Conservation (phyloP, 1,140 invertebrate species). For the Bombus breviceps region DNA sequence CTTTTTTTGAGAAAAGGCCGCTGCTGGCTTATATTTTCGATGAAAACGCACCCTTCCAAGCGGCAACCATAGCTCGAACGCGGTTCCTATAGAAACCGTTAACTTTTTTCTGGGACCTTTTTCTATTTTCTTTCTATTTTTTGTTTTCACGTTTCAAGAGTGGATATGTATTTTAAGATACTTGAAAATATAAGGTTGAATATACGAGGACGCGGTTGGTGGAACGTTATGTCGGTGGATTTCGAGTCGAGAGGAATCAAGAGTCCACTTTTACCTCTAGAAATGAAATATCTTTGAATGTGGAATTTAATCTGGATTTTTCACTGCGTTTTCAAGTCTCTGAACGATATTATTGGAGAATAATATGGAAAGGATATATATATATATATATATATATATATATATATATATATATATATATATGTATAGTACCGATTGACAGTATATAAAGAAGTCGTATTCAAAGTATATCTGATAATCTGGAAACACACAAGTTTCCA, state of each 20-base stretch:
- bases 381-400: neutral
- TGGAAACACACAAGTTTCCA: neutral
- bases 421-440: neutral
- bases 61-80: neutral
- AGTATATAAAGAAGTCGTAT: neutral
- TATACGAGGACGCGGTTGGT: neutral
- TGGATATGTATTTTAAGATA: slow-evolving; percentile 15
- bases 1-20: slow-evolving; percentile 22
- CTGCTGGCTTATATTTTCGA: slow-evolving; percentile 17
- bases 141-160: neutral
- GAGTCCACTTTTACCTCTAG: neutral
- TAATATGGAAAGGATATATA: neutral
- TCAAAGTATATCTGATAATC: neutral
- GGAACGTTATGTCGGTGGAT: neutral
- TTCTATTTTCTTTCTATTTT: neutral
- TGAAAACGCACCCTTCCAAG: slow-evolving; percentile 24
- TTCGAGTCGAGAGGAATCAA: slow-evolving; percentile 5
- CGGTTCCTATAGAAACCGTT: slow-evolving; percentile 7
- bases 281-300: neutral
- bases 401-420: neutral
- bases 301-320: neutral
- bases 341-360: neutral
- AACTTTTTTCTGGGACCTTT: neutral
- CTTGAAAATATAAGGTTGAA: neutral
- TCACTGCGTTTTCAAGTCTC: neutral